Evolutionary conservation across 1,140 invertebrate species (phyloP).

Genomic region (Teleogryllus occipitalis): DNA sequence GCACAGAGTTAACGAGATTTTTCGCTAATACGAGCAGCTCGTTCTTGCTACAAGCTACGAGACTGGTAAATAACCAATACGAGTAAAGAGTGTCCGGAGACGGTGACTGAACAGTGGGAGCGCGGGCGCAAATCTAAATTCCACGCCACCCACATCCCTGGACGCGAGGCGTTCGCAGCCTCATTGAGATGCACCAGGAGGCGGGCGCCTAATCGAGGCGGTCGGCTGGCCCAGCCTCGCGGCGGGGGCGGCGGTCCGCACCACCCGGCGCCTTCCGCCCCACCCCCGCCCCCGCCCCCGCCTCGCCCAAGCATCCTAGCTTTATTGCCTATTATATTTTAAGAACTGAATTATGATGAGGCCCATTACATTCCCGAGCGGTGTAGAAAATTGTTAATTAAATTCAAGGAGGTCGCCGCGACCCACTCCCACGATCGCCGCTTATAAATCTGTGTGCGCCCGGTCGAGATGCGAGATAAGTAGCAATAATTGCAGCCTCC

Average conservation of each 20-base stretch:
- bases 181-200: neutral
- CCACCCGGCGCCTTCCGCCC: too few relatives aligned
- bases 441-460: neutral
- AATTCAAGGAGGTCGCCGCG: neutral
- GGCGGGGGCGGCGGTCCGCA: neutral
- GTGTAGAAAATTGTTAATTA: conserved; percentile 6
- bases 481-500: conserved; percentile 3
- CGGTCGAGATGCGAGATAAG: neutral
- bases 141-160: neutral
- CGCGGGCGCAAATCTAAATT: neutral
- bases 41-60: too few relatives aligned
- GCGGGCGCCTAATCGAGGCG: neutral
- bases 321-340: conserved; percentile 6
- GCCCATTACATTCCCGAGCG: neutral
- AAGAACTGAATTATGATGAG: conserved; percentile 5
- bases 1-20: too few relatives aligned
- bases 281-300: too few relatives aligned
- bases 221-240: neutral
- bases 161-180: neutral
- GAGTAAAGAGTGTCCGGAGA: neutral
- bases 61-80: too few relatives aligned
- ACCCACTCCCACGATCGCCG: conserved; percentile 2
- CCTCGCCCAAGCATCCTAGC: neutral
- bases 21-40: too few relatives aligned
- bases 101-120: neutral